Base-by-base conservation (phyloP, 35 echinoderm and acorn worm genomes). In the Apostichopus parvimensis region DNA sequence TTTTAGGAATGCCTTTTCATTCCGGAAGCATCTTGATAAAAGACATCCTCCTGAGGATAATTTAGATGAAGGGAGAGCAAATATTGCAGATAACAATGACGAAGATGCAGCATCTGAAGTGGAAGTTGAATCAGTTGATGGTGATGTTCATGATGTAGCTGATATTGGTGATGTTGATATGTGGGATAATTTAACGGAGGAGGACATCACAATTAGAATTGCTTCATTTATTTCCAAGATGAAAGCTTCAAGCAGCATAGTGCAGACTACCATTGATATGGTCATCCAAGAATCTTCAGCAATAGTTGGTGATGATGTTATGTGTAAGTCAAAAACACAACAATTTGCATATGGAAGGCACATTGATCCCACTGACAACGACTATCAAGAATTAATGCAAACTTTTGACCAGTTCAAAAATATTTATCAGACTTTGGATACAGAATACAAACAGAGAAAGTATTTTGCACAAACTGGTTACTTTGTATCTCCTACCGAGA, bases 181-280 rank as follows among this genome's bases (percentile, higher is more conserved):
- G n/a, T 60, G 82, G 82, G 82, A 86, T 54, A 14, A 86, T 59
- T 86, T 86, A 34, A 56, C 57, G 12, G 34, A 56, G 14, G 53
- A 22, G 20, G 82, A 86, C 57, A 56, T 86, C 10, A 28, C 57
- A 6, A 54, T 28, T 6, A 28, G 54, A 17, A 56, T 18, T 22
- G 54, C 54, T 53, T 71, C 53, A 66, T 77, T 91, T 57, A 13
- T 92, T 83, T 79, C 91, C 13, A 65, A 68, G 5, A 14, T 92
- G 78, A 24, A 83, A 26, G 53, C 77, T n/a, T 83, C 91, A 45
- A 82, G 91, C 57, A 92, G 91, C 53, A 75, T 92, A 34, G 91
- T 92, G 11, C 91, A 92, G 9, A 83, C 91, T 55, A 92, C 91
- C 11, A 62, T 52, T n/a, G 24, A 25, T 25, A 25, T 25, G 24